A percentile compares a stretch with the other conserved stretches of the same genome.
phyloP scores from a whole-genome alignment of 1,140 invertebrate genomes.

The Globodera ellingtonae region DNA sequence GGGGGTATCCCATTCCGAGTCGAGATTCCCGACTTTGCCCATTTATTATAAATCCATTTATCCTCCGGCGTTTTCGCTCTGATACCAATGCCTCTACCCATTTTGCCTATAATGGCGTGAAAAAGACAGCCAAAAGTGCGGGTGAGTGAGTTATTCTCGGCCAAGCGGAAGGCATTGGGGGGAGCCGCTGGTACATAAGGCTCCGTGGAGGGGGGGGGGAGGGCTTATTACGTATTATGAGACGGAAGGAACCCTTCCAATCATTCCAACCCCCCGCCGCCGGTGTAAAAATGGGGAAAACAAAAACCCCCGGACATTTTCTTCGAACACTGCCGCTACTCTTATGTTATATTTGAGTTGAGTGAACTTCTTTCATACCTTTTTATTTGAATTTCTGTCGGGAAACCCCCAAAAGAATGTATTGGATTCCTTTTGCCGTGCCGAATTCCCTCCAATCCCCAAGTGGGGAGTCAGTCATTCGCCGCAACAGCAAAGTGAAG shows the following conservation, averaged over 20 bases:
- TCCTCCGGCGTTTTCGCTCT: no score
- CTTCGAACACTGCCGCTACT: no score
- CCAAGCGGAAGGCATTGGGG: neutral
- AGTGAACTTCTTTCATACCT: neutral
- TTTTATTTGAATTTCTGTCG: neutral
- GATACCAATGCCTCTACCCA: neutral
- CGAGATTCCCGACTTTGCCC: no score
- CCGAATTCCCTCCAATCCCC: neutral
- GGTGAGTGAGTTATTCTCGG: neutral
- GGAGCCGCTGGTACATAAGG: neutral
- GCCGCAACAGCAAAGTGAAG: neutral
- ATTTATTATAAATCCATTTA: no score
- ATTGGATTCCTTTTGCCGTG: neutral
- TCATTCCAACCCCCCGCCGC: neutral
- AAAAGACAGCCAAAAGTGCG: conserved; percentile 1
- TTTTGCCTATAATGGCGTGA: neutral
- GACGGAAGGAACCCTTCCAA: neutral
- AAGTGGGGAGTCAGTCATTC: neutral
- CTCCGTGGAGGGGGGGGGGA: no score
- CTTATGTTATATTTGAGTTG: no score
- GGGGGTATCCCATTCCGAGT: no score
- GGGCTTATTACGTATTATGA: neutral
- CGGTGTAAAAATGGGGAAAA: no score
- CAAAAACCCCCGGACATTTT: no score
- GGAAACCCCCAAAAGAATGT: neutral